Conservation (phyloP, 2,113 vertebrate species). For the Siniperca chuatsi region DNA sequence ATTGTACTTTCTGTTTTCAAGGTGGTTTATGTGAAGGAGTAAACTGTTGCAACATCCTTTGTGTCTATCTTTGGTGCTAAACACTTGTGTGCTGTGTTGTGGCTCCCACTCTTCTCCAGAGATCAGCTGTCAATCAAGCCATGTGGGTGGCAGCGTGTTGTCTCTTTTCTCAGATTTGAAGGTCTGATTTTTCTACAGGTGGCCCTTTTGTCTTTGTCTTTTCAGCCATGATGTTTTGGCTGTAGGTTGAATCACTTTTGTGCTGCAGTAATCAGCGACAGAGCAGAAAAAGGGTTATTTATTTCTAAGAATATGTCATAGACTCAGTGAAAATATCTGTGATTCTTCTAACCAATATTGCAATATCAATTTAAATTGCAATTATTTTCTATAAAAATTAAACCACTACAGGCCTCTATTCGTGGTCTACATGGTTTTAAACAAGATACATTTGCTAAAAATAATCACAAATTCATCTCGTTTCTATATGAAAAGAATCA, state of each 20-base stretch:
- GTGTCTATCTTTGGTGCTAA: conserved; percentile 19
- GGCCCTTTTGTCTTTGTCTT: conserved; percentile 26
- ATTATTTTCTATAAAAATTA: too few species aligned
- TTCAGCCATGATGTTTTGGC: conserved; percentile 5
- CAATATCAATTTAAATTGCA: not conserved
- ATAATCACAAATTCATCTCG: not conserved
- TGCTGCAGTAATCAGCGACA: not conserved
- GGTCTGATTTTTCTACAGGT: conserved; percentile 32
- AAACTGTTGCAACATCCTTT: not conserved
- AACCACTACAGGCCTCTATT: not conserved
- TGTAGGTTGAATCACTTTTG: conserved; percentile 8
- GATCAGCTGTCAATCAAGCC: conserved; percentile 35
- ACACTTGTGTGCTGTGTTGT: conserved; percentile 5
- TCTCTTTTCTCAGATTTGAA: conserved; percentile 5
- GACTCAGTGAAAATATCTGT: not conserved
- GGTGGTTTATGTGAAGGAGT: not conserved
- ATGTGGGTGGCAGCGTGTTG: conserved; percentile 3
- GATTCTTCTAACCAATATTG: not conserved
- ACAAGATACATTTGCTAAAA: not conserved
- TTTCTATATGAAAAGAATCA: not conserved
- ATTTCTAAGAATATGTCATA: not conserved
- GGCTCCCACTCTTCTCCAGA: conserved; percentile 19
- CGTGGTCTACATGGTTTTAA: not conserved
- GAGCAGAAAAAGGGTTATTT: not conserved
- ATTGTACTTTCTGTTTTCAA: conserved; percentile 7